Percentiles rank a stretch among this genome's conserved stretches.
Conservation (phyloP, 2,113 vertebrate genomes). For the Eleginops maclovinus region DNA sequence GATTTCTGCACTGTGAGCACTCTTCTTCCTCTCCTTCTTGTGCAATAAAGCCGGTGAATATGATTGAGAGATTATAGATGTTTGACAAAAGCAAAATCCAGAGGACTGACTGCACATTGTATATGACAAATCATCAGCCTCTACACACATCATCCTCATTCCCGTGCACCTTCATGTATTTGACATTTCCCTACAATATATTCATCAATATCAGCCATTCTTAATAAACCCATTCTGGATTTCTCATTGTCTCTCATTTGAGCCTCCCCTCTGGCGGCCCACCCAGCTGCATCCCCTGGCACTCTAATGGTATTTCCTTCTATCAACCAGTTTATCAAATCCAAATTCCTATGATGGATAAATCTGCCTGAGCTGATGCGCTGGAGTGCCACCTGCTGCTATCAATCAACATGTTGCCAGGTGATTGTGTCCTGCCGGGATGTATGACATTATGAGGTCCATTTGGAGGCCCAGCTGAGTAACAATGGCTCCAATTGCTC, state of each 20-base stretch:
- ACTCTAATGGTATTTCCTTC: conserved; percentile 71
- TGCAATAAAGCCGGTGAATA: conserved; percentile 42
- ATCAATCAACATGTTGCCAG: conserved; percentile 79
- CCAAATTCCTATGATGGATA: conserved; percentile 80
- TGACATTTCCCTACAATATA: conserved; percentile 43
- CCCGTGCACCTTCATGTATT: conserved; percentile 20
- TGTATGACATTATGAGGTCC: conserved; percentile 74
- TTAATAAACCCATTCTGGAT: conserved; percentile 68
- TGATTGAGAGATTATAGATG: conserved; percentile 62
- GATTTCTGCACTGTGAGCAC: conserved; percentile 45
- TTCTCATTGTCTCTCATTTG: conserved; percentile 67
- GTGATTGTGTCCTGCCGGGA: conserved; percentile 72
- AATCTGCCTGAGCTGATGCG: conserved; percentile 70
- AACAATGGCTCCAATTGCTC: conserved; percentile 65
- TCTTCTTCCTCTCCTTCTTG: conserved; percentile 34
- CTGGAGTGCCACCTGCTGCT: conserved; percentile 56
- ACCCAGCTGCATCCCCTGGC: conserved; percentile 55
- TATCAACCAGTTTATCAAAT: conserved; percentile 75
- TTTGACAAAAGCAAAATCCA: conserved; percentile 35
- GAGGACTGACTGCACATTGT: conserved; percentile 31
- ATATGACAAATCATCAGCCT: conserved; percentile 30
- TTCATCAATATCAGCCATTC: conserved; percentile 64
- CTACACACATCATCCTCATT: conserved; percentile 38
- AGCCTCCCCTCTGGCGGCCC: conserved; percentile 32
- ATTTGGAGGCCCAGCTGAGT: conserved; percentile 74